Evolutionary conservation across 2,113 vertebrate genomes (phyloP).

Genomic region (Antigone vipio): DNA sequence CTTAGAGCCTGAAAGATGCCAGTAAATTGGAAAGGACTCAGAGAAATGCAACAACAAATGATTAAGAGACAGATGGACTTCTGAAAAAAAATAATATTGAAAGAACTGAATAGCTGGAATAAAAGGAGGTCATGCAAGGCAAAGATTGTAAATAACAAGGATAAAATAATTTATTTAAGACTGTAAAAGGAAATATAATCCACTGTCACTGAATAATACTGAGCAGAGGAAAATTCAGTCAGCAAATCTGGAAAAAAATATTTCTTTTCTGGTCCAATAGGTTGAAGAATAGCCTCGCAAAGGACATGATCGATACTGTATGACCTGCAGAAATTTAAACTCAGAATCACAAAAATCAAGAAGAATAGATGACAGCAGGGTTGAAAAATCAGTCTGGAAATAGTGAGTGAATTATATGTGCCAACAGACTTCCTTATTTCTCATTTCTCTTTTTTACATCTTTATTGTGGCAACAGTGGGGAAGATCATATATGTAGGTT

Average conservation of each 20-base stretch:
- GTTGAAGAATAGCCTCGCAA: background rate
- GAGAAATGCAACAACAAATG: background rate
- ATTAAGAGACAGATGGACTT: slow-evolving; percentile 37
- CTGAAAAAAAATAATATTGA: background rate
- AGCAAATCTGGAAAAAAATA: background rate
- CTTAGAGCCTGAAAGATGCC: background rate
- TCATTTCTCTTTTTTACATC: background rate
- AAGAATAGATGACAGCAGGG: background rate
- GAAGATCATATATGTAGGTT: background rate
- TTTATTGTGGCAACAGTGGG: background rate
- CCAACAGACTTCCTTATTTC: background rate
- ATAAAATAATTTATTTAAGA: slow-evolving; percentile 29
- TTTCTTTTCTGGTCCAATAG: background rate
- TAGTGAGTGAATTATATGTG: background rate
- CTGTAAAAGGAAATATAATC: slow-evolving; percentile 14
- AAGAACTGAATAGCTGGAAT: background rate
- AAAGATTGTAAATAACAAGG: slow-evolving; percentile 23
- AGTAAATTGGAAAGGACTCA: slow-evolving; percentile 15
- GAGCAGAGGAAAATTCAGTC: background rate
- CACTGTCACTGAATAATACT: background rate
- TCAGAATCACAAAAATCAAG: background rate
- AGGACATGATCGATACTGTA: background rate
- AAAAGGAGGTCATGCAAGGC: slow-evolving; percentile 14
- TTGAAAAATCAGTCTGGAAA: background rate
- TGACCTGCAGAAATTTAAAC: background rate